Evolutionary conservation across 1,140 invertebrate genomes (phyloP), one percentile per base, ranked within the genome.

Genomic region (Pentalonia nigronervosa): DNA sequence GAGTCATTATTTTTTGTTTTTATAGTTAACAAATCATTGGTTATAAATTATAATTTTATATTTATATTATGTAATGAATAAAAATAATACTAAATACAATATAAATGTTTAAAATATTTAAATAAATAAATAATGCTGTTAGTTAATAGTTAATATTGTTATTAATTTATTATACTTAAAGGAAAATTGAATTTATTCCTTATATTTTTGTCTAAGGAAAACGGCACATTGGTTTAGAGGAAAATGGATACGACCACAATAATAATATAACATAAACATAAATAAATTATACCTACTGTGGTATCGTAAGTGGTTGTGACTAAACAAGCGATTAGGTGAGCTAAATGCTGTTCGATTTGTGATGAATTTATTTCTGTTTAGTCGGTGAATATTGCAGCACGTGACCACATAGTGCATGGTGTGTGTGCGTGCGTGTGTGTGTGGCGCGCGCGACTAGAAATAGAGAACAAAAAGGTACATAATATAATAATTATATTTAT

Each of bases 381-480:
- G 45, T 48, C n/a, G 86, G 30, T 48, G 45, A 88, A 88, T 48
- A 88, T 50, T 88, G 86, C 47, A n/a, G 86, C 86, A n/a, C 45
- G 86, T 30, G 41, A 87, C 45, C 45, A 48, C 45, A 25, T 25
- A 45, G 25, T 47, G 25, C 84, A 45, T 20, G 47, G 34, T 9
- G 83, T 41, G 41, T 45, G 23, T 41, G 41, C 17, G 84, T 87
- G 45, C 48, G 48, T 14, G 48, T 14, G 47, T 14, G 23, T 30
- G 36, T 20, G n/a, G 25, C 4, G 41, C 30, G 23, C 30, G 21
- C 50, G 4, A 67, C 60, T 76, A 76, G 60, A 76, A 88, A n/a
- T 41, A 88, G 47, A 88, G 45, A 48, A 88, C 86, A 88, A 88
- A 48, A 88, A 88, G 47, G 47, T 48, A 88, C 47, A 88, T n/a